Base-by-base conservation (phyloP, 2,113 vertebrate genomes). In the Chaetura pelagica region DNA sequence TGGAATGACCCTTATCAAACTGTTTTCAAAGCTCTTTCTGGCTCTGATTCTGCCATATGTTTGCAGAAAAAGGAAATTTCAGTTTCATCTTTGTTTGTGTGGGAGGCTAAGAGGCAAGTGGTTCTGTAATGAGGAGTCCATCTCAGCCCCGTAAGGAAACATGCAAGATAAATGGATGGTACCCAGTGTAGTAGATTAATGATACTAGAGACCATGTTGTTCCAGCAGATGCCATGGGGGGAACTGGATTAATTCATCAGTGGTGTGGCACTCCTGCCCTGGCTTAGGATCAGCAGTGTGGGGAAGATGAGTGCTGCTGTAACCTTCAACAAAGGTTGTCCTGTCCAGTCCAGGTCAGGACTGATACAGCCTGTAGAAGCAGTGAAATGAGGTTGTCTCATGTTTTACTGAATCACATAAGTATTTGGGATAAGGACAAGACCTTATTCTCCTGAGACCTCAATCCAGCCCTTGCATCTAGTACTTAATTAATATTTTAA, bases 401-500 rank as follows among this genome's bases (percentile, higher is more conserved):
- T 52, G 24, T 68, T 91, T 91, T 58, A 46, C 6, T 12, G 48
- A 24, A 44, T 32, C 30, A 52, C 6, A 19, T 24, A 61, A 40
- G 29, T 59, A n/a, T 82, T 30, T 64, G 38, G 23, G 16, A 5
- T 48, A 74, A 81, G 23, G 15, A 5, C 40, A 74, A 81, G 23
- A 15, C 38, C 40, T 87, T 64, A 52, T 30, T 68, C 63, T 88
- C 54, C 40, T n/a, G 49, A 80, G 27, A 55, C 32, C 18, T 64
- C 77, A 61, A 18, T 17, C 34, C n/a, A 89, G 23, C 9, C 52
- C 17, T 61, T 73, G 34, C 8, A 75, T 64, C 5, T 52, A 76
- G 40, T 35, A 61, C 40, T 64, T 69, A 80, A 73, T 88, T 8
- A 92, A 64, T 82, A 87, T 78, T 87, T 89, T 13, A 81, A 35